Percentiles rank a stretch among this genome's conserved stretches.
These are phyloP conservation scores for Drosophila funebris DNA, from an alignment of 1,140 invertebrate genomes.

Conservation along the genomic window DNA sequence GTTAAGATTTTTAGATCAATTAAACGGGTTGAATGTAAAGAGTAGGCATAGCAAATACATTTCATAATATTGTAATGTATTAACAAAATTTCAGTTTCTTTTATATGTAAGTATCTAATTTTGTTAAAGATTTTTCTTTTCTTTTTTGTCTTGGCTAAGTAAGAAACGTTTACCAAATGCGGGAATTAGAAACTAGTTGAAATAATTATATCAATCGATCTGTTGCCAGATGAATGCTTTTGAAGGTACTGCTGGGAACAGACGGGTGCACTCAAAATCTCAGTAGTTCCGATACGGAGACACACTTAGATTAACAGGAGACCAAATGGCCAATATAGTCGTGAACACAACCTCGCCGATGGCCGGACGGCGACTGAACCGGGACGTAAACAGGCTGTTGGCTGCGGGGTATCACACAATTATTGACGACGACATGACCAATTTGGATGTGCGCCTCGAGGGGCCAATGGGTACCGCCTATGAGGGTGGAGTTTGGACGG, in stretches of 20 bases:
- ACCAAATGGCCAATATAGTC: constrained; percentile 61
- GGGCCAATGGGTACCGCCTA: constrained; percentile 98
- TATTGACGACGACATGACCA: constrained; percentile 97
- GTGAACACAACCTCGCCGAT: constrained; percentile 98
- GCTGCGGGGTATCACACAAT: constrained; percentile 99
- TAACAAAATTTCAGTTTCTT: constrained; percentile 71
- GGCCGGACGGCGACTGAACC: constrained; percentile 99
- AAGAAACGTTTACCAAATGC: not conserved
- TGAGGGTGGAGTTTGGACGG: constrained; percentile 99
- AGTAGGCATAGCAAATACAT: constrained; percentile 44
- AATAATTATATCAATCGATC: not conserved
- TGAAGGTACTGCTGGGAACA: constrained; percentile 73
- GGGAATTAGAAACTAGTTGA: not conserved
- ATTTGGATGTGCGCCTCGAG: constrained; percentile 99
- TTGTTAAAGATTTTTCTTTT: not conserved
- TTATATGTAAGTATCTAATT: constrained; percentile 59
- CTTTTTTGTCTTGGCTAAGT: not conserved
- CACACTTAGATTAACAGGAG: constrained; percentile 43
- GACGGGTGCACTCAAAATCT: constrained; percentile 68
- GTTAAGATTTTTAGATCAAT: no score
- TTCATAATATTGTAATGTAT: constrained; percentile 49
- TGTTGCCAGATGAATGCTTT: constrained; percentile 51
- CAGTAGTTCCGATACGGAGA: constrained; percentile 62
- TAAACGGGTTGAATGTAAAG: not conserved
- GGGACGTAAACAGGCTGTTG: constrained; percentile 99